Conservation (phyloP, 2,888 invertebrate species). For the Leptinotarsa rubiginosa region DNA sequence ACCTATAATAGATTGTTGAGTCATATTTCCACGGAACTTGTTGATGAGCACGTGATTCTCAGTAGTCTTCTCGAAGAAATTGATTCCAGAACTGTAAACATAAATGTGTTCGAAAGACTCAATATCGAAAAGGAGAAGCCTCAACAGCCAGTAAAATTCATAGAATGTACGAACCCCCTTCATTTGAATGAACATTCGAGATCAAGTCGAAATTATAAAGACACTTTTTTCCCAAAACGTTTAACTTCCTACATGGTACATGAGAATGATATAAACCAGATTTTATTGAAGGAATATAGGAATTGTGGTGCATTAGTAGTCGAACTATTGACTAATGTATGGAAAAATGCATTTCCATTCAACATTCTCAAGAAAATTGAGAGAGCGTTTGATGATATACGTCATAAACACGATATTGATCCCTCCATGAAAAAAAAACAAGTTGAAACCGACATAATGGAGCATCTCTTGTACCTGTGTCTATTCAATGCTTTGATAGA, state of each 20-base stretch:
- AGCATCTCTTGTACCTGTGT: conserved; percentile 45
- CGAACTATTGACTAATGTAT: conserved; percentile 41
- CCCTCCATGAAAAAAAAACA: conserved; percentile 31
- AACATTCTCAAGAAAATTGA: conserved; percentile 24
- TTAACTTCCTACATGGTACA: conserved; percentile 38
- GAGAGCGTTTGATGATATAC: conserved; percentile 34
- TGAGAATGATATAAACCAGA: conserved; percentile 47
- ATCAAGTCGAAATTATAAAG: not conserved
- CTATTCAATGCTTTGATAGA: conserved; percentile 41
- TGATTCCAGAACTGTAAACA: conserved; percentile 35
- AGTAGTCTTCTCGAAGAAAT: conserved; percentile 51
- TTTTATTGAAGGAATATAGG: conserved; percentile 48
- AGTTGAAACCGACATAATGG: not conserved
- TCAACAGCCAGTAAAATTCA: not conserved
- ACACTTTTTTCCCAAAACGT: not conserved
- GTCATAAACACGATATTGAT: conserved; percentile 45
- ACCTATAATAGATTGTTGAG: conserved; percentile 48
- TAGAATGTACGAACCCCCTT: not conserved
- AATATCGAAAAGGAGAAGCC: conserved; percentile 8
- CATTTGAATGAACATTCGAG: not conserved
- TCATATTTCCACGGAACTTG: conserved; percentile 48
- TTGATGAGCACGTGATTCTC: conserved; percentile 47
- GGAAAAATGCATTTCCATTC: conserved; percentile 44
- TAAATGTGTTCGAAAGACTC: conserved; percentile 21
- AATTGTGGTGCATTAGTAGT: conserved; percentile 44